These are phyloP conservation scores for Frankliniella fusca DNA, from an alignment of 2,888 invertebrate species.

Conservation along the genomic window DNA sequence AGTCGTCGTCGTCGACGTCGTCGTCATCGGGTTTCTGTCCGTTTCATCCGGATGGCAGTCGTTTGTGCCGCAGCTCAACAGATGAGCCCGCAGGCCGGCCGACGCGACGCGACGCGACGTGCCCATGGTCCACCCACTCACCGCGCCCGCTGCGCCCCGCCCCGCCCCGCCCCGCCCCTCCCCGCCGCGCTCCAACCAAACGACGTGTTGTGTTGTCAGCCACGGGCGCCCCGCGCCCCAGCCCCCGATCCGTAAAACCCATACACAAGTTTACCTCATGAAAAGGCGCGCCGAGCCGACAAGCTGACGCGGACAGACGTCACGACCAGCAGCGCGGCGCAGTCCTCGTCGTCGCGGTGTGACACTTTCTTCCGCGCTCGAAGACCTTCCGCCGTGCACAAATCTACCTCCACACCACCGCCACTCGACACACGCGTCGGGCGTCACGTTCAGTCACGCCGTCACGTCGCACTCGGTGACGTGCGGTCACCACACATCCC, in stretches of 20 bases:
- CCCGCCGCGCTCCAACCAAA: neutral
- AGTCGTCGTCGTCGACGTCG: neutral
- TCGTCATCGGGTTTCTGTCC: constrained; percentile 8
- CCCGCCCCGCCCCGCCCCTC: neutral
- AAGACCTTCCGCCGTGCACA: neutral
- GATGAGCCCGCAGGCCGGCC: no score
- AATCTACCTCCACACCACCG: neutral
- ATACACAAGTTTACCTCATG: no score
- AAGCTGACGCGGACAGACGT: no score
- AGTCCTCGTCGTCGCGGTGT: no score
- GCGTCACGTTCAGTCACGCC: no score
- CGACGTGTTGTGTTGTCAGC: neutral
- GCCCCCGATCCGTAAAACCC: no score
- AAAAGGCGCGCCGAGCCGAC: no score
- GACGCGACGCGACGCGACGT: neutral
- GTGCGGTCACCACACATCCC: neutral
- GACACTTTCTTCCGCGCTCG: no score
- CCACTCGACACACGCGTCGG: no score
- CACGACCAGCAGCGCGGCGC: no score
- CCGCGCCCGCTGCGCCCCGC: neutral
- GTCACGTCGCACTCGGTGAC: neutral
- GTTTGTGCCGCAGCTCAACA: no score
- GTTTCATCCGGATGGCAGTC: constrained; percentile 2
- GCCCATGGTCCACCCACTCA: neutral
- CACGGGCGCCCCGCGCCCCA: neutral